A percentile compares a stretch with the other conserved stretches of the same genome.
Conservation (phyloP, 1,140 invertebrate species). For the Manduca sexta region DNA sequence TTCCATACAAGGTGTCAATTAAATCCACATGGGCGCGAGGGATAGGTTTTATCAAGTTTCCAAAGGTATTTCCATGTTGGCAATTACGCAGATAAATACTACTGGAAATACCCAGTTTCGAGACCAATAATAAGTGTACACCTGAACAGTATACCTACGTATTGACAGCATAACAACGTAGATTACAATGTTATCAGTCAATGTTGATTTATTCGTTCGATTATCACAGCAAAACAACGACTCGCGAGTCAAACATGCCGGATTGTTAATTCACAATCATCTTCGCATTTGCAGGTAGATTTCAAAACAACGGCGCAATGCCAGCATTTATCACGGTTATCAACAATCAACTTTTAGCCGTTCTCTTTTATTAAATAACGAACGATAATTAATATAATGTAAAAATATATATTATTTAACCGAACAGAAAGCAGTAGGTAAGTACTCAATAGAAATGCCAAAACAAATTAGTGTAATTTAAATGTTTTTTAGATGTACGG, state of each 20-base stretch:
- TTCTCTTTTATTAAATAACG: neutral
- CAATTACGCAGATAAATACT: too few species aligned
- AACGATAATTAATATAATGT: neutral
- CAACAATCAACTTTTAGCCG: conserved; percentile 14
- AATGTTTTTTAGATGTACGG: conserved; percentile 1
- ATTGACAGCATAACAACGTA: too few species aligned
- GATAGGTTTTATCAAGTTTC: too few species aligned
- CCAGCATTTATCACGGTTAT: conserved; percentile 19
- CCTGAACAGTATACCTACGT: neutral
- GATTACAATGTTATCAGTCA: neutral
- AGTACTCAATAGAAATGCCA: neutral
- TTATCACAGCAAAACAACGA: neutral
- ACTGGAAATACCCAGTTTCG: neutral
- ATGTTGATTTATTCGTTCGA: neutral
- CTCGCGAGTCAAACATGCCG: neutral
- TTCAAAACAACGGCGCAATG: conserved; percentile 13
- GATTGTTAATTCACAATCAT: neutral
- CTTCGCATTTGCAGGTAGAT: conserved; percentile 15
- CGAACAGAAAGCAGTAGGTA: too few species aligned
- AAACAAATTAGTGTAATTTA: neutral
- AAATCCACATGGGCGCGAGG: too few species aligned
- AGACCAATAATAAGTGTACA: neutral
- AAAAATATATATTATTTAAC: neutral
- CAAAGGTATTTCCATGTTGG: too few species aligned
- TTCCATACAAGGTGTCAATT: too few species aligned